These are phyloP conservation scores for Caranx ignobilis DNA, from an alignment of 2,113 vertebrate genomes.

Conservation along the genomic window DNA sequence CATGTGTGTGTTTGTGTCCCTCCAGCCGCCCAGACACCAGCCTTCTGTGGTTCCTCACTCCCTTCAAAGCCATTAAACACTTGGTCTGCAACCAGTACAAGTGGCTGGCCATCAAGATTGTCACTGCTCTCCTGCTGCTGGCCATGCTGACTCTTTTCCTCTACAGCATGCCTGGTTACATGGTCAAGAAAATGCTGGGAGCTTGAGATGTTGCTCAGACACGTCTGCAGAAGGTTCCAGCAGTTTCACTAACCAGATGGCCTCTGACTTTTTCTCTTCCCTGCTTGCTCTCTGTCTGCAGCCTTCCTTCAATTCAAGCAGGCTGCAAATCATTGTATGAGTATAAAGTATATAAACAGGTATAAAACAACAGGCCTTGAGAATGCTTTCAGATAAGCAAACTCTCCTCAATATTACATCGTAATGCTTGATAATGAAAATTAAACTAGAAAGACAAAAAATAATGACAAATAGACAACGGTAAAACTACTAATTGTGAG, in stretches of 20 bases:
- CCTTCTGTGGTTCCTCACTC: slow-evolving; percentile 95
- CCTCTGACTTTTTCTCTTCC: not conserved
- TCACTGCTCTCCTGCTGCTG: slow-evolving; percentile 88
- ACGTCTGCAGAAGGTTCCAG: slow-evolving; percentile 57
- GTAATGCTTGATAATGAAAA: no score
- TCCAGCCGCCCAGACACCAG: slow-evolving; percentile 92
- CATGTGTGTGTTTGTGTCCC: slow-evolving; percentile 40
- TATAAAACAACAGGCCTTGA: not conserved
- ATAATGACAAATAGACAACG: no score
- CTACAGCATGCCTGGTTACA: slow-evolving; percentile 94
- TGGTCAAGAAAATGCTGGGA: slow-evolving; percentile 95
- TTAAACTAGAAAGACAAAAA: no score
- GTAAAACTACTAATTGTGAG: no score
- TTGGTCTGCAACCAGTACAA: slow-evolving; percentile 94
- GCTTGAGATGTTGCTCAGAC: slow-evolving; percentile 76
- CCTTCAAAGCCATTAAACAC: slow-evolving; percentile 92
- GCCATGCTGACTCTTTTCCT: slow-evolving; percentile 91
- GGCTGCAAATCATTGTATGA: not conserved
- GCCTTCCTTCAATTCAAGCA: not conserved
- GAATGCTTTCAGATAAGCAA: not conserved
- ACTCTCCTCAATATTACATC: not conserved
- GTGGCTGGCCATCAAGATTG: slow-evolving; percentile 94
- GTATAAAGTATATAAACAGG: no score
- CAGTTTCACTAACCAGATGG: slow-evolving; percentile 49
- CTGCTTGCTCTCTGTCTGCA: not conserved